Base-by-base conservation (phyloP, 2,113 vertebrate species). In the Salvelinus fontinalis region DNA sequence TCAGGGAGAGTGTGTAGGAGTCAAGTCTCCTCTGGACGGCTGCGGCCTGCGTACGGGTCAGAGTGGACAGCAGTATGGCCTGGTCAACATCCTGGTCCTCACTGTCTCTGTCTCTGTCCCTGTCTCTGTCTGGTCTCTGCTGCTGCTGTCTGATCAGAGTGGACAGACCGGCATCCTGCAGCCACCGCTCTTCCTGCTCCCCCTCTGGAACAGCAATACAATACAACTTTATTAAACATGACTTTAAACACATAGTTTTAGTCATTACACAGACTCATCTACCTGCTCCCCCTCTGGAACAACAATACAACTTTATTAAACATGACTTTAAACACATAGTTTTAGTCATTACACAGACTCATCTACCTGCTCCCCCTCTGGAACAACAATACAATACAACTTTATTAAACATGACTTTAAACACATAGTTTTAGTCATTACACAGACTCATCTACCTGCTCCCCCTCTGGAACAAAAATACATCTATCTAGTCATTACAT, bases 151-250 rank as follows among this genome's bases (percentile, higher is more conserved):
- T 91, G 0, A 96, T 93, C n/a, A 98, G 94, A 48, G 91, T 91
- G 0, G 94, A 93, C 27, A 97, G 90, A 9, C 96, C 96, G 0
- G 95, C 92, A 0, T 96, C 96, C 66, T 93, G 94, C 39, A 98
- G 91, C 96, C 96, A 96, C 87, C 95, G 93, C 0, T 94, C 94
- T 74, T 98, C 94, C 4, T 95, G 93, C 60, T 97, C 97, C 0
- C 94, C 95, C 39, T 96, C 95, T 96, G 88, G 18, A 0, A 67
- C 24, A 78, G 54, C 26, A 76, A 71, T 44, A 82, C 68, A 77
- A 68, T 18, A 51, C 31, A 24, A 24, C 24, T 24, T 24, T 24
- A 24, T 24, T 24, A 24, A 24, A 24, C 24, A 24, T 24, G 1
- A 24, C 24, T 24, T 24, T 24, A 24, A 24, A 24, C 24, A 24